These are phyloP conservation scores for Acropora yongei DNA, from an alignment of 64 coral and sea anemone genomes.

Conservation along the genomic window DNA sequence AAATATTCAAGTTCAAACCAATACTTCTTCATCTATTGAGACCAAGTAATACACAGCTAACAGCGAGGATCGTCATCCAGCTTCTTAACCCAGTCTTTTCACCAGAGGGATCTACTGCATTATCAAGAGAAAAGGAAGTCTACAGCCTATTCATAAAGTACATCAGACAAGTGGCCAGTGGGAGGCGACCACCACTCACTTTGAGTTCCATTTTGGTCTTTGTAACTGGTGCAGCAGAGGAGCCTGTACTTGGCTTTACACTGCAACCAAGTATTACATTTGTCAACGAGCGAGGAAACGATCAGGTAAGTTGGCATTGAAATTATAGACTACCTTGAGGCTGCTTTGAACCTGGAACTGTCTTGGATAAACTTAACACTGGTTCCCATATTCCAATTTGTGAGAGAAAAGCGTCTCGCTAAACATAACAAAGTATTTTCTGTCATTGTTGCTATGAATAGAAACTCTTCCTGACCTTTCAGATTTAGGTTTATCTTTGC, in stretches of 20 bases:
- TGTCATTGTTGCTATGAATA: constrained; percentile 8
- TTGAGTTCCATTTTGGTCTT: constrained; percentile 45
- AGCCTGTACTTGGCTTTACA: constrained; percentile 58
- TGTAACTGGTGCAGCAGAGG: constrained; percentile 59
- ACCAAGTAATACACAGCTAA: neutral
- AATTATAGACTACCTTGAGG: neutral
- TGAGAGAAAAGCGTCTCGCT: neutral
- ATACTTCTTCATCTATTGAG: constrained; percentile 36
- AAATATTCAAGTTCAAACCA: neutral
- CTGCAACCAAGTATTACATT: constrained; percentile 52
- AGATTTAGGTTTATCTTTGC: constrained; percentile 4
- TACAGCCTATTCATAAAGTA: constrained; percentile 40
- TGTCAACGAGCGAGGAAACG: neutral
- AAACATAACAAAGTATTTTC: neutral
- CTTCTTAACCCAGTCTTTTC: constrained; percentile 7
- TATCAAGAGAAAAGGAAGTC: neutral
- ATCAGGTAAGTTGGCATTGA: constrained; percentile 21
- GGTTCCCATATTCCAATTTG: constrained; percentile 3
- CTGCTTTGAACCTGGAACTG: neutral
- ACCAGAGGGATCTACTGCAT: constrained; percentile 16
- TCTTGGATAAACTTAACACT: neutral
- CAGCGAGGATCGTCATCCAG: constrained; percentile 22
- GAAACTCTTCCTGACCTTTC: constrained; percentile 7
- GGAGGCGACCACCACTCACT: constrained; percentile 8
- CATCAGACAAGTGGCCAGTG: constrained; percentile 48